Evolutionary conservation across 2,797 vertebrate genomes (phyloP).

Genomic region (Acipenser transmontanus): DNA sequence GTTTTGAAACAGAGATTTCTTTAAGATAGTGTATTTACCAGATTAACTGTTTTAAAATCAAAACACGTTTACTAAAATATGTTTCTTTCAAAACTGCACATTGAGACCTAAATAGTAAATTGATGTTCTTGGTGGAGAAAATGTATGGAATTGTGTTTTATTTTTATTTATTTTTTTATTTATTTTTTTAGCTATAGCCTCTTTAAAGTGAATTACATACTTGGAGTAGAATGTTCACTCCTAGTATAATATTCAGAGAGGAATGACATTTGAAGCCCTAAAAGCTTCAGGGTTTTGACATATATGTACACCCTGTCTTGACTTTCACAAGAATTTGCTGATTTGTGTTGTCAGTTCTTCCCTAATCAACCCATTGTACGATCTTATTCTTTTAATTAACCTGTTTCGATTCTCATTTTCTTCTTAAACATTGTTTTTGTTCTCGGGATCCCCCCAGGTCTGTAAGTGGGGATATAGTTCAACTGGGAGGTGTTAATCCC

Average conservation of each 20-base stretch:
- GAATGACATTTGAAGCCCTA: conserved; percentile 26
- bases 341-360: neutral
- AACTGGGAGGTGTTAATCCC: conserved; percentile 16
- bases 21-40: no score
- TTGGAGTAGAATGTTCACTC: no score
- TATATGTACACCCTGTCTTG: neutral
- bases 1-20: no score
- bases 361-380: neutral
- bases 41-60: no score
- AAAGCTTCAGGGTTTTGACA: conserved; percentile 17
- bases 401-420: neutral
- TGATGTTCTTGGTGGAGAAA: no score
- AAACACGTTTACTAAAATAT: no score
- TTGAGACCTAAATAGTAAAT: no score
- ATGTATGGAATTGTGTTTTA: neutral
- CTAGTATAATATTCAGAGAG: no score
- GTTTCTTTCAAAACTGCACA: no score
- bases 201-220: neutral
- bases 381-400: neutral
- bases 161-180: no score
- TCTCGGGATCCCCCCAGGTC: neutral
- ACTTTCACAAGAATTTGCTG: neutral
- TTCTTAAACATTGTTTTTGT: neutral
- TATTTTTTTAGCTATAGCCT: neutral
- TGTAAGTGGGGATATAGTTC: conserved; percentile 2